Base-by-base conservation (phyloP, 1,140 invertebrate genomes). In the Cecropterus lyciades region DNA sequence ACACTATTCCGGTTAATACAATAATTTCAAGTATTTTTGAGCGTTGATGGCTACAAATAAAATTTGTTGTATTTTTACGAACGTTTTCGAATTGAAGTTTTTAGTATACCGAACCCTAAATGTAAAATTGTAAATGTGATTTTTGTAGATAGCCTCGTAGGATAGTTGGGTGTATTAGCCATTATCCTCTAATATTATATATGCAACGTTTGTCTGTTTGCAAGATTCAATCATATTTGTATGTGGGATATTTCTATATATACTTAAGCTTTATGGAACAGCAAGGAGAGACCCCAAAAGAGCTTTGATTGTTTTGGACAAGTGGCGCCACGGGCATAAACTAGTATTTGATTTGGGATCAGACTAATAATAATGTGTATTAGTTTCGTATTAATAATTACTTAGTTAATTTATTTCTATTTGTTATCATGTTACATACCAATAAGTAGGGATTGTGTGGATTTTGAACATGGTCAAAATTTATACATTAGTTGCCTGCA, bases 91-190 rank as follows among this genome's bases (percentile, higher is more conserved):
- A 52, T 53, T 15, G 9, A 40, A 37, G 13, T 6, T 14, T 37
- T 20, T 52, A 8, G 13, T 27, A 65, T 13, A 20, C 15, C 20
- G 66, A 71, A 67, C 76, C 73, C 71, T 79, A 76, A 64, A 46
- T 76, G 66, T 76, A 72, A 72, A 59, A 10, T 37, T 84, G 71
- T 71, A 78, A 76, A 78, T 82, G 76, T 82, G 74, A 73, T 84
- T 76, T 59, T 71, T 80, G 75, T 80, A 79, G 73, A 77, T 82
- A 75, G 64, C 20, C 9, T 20, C 24, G 13, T 59, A 16, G 14
- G 42, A 17, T 45, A 59, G 43, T 9, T 24, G 3, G 10, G 10
- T 20, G 6, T 55, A 53, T 7, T 42, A 33, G 37, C 52, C 52
- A 20, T 55, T 42, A 53, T 42, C 1, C 11, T 40, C 15, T 37